Conservation (phyloP, 2,113 vertebrate genomes). For the Xenopus borealis region DNA sequence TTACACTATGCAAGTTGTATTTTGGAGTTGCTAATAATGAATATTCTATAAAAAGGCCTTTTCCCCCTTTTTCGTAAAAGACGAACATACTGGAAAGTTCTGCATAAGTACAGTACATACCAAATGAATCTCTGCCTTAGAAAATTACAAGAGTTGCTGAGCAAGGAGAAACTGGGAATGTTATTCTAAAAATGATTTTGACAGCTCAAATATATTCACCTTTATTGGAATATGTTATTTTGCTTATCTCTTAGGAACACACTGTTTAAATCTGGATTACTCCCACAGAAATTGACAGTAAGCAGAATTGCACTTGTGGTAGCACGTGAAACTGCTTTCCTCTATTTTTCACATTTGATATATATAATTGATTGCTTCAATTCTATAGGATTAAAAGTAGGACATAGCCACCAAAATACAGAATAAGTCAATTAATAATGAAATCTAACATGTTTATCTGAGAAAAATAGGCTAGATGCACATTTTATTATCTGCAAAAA, state of each 20-base stretch:
- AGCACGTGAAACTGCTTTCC: neutral
- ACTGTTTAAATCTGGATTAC: conserved; percentile 33
- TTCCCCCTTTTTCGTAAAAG: neutral
- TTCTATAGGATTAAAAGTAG: too few species aligned
- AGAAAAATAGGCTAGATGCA: too few species aligned
- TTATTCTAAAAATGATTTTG: conserved; percentile 13
- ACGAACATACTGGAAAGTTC: neutral
- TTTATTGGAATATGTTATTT: conserved; percentile 18
- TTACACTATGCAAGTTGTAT: too few species aligned
- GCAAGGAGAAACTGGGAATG: conserved; percentile 3
- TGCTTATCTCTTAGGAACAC: conserved; percentile 36
- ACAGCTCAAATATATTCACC: conserved; percentile 26
- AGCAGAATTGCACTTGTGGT: conserved; percentile 5
- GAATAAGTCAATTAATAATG: too few species aligned
- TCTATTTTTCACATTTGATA: too few species aligned
- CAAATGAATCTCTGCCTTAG: neutral
- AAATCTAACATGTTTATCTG: too few species aligned
- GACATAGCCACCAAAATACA: too few species aligned
- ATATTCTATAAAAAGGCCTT: too few species aligned
- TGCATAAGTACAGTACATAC: neutral
- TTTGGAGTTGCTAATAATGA: too few species aligned
- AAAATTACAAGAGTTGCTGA: conserved; percentile 14
- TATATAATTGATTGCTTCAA: too few species aligned
- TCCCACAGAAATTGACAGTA: conserved; percentile 11
- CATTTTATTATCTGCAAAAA: too few species aligned